Base-by-base conservation (phyloP, 2,797 vertebrate genomes). In the Echiichthys vipera region DNA sequence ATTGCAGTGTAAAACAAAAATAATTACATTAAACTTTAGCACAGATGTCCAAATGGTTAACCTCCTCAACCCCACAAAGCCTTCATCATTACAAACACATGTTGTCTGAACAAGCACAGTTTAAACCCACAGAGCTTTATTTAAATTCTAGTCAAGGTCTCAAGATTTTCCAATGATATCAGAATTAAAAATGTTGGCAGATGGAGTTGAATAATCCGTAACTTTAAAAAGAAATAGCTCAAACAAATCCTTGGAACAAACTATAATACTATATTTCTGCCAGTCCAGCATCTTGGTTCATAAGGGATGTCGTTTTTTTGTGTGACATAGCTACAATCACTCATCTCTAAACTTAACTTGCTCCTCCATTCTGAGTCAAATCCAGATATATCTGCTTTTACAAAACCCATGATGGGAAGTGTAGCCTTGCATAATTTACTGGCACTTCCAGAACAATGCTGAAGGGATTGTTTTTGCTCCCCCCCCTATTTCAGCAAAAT, bases 21-120 rank as follows among this genome's bases (percentile, higher is more conserved):
- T 56, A 0, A 43, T 81, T 72, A 15, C 46, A 27, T 64, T 74
- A n/a, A 69, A 63, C 43, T 71, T 62, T 9, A 68, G 64, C 30
- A 62, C 72, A 83, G 63, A 81, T 83, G 73, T 80, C 67, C 15
- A 56, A 49, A 59, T 50, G 22, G 55, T 72, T 77, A 59, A 46
- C 24, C 49, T 67, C 37, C 20, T 27, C 43, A 39, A 22, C 45
- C 39, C 20, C 32, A 65, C 27, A 29, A 59, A 70, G 39, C 49
- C 49, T 61, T 20, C 55, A 14, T 79, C 71, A 65, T 74, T 71
- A 32, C 25, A 67, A 43, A 22, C 67, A 59, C 43, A 70, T 64
- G 50, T 70, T 80, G 18, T 62, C 37, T 15, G 49, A 57, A 18
- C 27, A 58, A 55, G 45, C 27, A 12, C 18, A 34, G 32, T 59